Evolutionary conservation across 2,113 vertebrate species (phyloP).

Genomic region (Erinaceus europaeus): DNA sequence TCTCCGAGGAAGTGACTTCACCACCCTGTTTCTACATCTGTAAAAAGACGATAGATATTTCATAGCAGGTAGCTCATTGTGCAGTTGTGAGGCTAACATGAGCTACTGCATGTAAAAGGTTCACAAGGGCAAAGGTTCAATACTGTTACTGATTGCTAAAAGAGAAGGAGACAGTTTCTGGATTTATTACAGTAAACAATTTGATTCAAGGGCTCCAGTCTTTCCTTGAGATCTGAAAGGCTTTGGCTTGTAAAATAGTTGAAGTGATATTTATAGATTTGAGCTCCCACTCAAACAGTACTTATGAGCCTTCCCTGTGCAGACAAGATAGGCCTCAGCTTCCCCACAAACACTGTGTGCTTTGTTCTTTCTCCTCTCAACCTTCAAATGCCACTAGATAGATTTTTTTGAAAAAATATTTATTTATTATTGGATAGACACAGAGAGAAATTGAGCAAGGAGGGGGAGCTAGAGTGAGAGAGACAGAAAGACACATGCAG

Average conservation of each 20-base stretch:
- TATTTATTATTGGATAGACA: no score
- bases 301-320: neutral
- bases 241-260: neutral
- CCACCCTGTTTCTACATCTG: neutral
- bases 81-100: neutral
- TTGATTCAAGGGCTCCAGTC: neutral
- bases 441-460: no score
- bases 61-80: neutral
- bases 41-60: neutral
- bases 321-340: neutral
- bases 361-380: neutral
- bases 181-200: neutral
- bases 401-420: no score
- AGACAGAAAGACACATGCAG: no score
- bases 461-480: no score
- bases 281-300: neutral
- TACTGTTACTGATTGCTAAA: neutral
- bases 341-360: neutral
- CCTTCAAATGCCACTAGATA: neutral
- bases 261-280: neutral
- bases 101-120: neutral
- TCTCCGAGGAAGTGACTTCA: neutral
- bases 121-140: neutral
- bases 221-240: neutral
- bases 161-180: neutral